A percentile compares a stretch with the other conserved stretches of the same genome.
These are phyloP conservation scores for Melanogrammus aeglefinus DNA, from an alignment of 2,797 vertebrate species.

Conservation along the genomic window DNA sequence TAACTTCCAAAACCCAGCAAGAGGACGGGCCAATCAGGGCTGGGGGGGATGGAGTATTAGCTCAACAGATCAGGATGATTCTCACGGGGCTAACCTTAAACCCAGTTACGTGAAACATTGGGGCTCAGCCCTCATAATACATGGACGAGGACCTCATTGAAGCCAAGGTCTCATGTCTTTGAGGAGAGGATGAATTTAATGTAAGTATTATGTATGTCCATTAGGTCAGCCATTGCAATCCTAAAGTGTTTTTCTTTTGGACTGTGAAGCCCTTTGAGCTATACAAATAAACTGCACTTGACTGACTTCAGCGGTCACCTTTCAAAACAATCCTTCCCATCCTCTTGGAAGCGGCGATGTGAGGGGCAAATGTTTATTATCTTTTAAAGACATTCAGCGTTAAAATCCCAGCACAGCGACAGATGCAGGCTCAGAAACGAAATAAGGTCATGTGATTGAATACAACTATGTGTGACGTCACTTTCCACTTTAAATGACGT, in stretches of 20 bases:
- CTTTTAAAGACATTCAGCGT: background rate
- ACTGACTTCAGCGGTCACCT: background rate
- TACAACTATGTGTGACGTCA: background rate
- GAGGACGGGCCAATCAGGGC: background rate
- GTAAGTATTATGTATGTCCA: background rate
- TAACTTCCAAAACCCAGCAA: background rate
- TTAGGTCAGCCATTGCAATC: background rate
- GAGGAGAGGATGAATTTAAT: background rate
- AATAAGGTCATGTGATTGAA: background rate
- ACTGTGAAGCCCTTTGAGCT: background rate
- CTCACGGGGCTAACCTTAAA: no score
- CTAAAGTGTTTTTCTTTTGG: background rate
- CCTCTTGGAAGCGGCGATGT: background rate
- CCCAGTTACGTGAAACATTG: background rate
- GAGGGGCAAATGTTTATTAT: background rate
- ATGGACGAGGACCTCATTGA: background rate
- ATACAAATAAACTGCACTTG: background rate
- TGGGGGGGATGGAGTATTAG: background rate
- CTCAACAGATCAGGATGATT: background rate
- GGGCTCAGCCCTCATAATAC: background rate
- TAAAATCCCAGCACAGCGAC: background rate
- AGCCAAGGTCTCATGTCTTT: background rate
- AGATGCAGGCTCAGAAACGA: background rate
- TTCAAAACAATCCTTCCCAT: background rate
- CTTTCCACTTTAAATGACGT: background rate